Conservation (phyloP, 2,797 vertebrate genomes). For the Oryzias dopingdopingensis region DNA sequence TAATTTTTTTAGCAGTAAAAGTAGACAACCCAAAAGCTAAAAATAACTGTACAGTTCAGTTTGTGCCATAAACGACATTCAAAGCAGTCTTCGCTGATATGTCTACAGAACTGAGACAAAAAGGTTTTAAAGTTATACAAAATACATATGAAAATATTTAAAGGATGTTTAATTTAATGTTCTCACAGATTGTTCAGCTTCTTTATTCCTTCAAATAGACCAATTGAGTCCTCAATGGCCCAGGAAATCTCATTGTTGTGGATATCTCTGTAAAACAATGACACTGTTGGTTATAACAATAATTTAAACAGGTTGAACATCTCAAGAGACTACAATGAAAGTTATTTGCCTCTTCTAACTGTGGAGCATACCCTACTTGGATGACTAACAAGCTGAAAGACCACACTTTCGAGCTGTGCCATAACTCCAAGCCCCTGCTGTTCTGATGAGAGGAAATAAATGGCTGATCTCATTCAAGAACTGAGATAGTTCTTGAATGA, state of each 20-base stretch:
- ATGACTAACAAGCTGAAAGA: conserved; percentile 42
- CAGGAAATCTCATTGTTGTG: conserved; percentile 95
- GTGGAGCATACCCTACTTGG: conserved; percentile 15
- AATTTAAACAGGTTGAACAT: background rate
- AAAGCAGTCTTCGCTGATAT: background rate
- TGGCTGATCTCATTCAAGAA: conserved; percentile 47
- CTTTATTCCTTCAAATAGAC: conserved; percentile 89
- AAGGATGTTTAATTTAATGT: conserved; percentile 1
- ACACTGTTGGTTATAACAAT: conserved; percentile 22
- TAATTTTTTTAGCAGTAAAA: conserved; percentile 1
- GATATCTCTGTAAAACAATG: conserved; percentile 83
- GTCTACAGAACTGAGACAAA: background rate
- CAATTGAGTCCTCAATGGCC: conserved; percentile 94
- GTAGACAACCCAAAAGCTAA: background rate
- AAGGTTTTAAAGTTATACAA: background rate
- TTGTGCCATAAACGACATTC: no score
- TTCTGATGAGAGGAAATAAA: conserved; percentile 58
- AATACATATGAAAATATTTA: background rate
- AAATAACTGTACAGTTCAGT: no score
- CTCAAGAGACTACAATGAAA: conserved; percentile 10
- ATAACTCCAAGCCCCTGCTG: conserved; percentile 42
- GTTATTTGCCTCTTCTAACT: conserved; percentile 7
- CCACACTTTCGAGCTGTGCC: conserved; percentile 24
- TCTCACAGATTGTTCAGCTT: conserved; percentile 91
- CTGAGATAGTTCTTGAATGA: conserved; percentile 41